These are phyloP conservation scores for Diceros bicornis DNA, from an alignment of 2,797 vertebrate species.

Conservation along the genomic window DNA sequence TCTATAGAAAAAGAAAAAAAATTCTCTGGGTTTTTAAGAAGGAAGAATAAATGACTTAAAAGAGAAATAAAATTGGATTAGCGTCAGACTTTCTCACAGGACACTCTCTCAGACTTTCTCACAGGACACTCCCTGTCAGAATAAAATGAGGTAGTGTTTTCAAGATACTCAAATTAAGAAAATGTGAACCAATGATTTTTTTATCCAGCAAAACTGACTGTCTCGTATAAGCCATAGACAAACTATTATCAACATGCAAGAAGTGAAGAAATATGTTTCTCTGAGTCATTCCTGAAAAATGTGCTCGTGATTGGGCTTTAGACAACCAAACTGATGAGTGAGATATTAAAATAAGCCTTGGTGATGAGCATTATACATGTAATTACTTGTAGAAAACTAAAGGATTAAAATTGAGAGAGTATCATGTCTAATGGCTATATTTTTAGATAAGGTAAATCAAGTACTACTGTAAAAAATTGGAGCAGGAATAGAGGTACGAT, in stretches of 20 bases:
- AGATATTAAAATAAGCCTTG: background rate
- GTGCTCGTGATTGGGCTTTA: background rate
- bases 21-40: background rate
- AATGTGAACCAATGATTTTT: background rate
- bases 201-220: background rate
- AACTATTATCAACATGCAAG: background rate
- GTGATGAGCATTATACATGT: background rate
- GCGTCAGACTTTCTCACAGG: background rate
- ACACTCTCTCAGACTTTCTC: background rate
- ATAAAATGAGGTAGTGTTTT: background rate
- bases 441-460: background rate
- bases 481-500: background rate
- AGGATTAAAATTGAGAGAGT: background rate
- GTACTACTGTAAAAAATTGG: background rate
- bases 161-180: background rate
- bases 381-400: background rate
- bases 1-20: background rate
- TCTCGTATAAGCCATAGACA: background rate
- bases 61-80: background rate
- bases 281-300: background rate
- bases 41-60: background rate
- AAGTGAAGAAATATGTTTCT: background rate
- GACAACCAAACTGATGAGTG: background rate
- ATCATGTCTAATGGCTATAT: background rate
- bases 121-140: background rate